Evolutionary conservation across 2,113 vertebrate genomes (phyloP), one percentile per base, ranked within the genome.

Genomic region (Oophaga pumilio): DNA sequence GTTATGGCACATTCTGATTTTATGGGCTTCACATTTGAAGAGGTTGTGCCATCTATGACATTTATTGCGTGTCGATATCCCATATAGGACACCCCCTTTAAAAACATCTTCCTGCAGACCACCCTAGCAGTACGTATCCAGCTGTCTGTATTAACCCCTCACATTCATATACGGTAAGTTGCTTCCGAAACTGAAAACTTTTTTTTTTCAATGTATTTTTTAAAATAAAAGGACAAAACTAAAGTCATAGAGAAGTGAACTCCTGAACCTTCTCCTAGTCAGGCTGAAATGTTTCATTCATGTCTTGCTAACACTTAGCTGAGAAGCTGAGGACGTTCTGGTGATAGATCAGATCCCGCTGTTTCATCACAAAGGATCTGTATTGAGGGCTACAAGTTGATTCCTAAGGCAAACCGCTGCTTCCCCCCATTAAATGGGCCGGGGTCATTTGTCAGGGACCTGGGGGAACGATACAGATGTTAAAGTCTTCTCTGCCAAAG

Each of bases 281-380:
- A 18, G 80, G 80, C 20, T 74, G 68, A 68, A 43, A 64, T 50
- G 57, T 13, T 52, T 28, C 86, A 83, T 64, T 62, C 13, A 87
- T 76, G 82, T 83, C 59, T 49, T 28, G 28, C 56, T 74, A 53
- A 33, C 86, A 62, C 79, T 82, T 62, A 59, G 80, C 78, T 82
- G 24, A 83, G 71, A 56, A 22, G 86, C 66, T 9, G 68, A 74
- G 71, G 79, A 74, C 64, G 86, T 17, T 43, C 22, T 53, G 68
- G 53, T 87, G 86, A 87, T 83, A 82, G 79, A 87, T 87, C 68
- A 53, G 57, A 76, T 33, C 79, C 86, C 71, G 86, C 86, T 76
- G 69, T 83, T 80, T 74, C 64, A 43, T n/a, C 60, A 79, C 76
- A 69, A 66, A 59, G 26, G n/a, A 53, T 22, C 15, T 73, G 20